Percentiles rank a stretch among this genome's conserved stretches.
Conservation (phyloP, 2,113 vertebrate genomes). For the Rhipidura dahli region DNA sequence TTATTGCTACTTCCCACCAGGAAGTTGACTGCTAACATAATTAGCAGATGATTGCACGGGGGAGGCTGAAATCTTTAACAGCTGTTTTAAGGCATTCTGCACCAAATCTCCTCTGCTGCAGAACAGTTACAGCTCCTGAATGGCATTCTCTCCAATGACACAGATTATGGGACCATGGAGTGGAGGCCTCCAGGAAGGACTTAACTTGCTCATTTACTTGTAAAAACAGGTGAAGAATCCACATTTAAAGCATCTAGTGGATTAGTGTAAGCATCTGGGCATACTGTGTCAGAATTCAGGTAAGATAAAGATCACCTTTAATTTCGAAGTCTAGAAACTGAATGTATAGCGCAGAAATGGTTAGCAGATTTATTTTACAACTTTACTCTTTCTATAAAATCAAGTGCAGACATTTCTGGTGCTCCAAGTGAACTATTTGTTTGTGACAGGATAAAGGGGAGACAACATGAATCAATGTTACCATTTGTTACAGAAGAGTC, state of each 20-base stretch:
- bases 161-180: background rate
- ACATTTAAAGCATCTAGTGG: background rate
- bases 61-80: constrained; percentile 45
- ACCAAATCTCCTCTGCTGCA: background rate
- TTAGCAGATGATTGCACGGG: constrained; percentile 49
- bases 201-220: background rate
- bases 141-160: background rate
- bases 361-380: background rate
- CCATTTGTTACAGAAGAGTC: background rate
- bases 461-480: background rate
- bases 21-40: constrained; percentile 61
- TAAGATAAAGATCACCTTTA: background rate
- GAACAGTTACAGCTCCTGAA: background rate
- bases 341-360: background rate
- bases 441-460: background rate
- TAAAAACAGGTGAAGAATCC: background rate
- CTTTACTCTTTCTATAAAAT: background rate
- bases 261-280: background rate
- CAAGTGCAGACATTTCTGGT: background rate
- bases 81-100: constrained; percentile 35
- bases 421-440: background rate
- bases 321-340: background rate
- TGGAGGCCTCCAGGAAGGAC: background rate
- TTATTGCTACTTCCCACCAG: constrained; percentile 54
- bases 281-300: background rate